Percentiles rank a stretch among this genome's conserved stretches.
phyloP scores from a whole-genome alignment of 2,797 vertebrate genomes.

The Takifugu rubripes region DNA sequence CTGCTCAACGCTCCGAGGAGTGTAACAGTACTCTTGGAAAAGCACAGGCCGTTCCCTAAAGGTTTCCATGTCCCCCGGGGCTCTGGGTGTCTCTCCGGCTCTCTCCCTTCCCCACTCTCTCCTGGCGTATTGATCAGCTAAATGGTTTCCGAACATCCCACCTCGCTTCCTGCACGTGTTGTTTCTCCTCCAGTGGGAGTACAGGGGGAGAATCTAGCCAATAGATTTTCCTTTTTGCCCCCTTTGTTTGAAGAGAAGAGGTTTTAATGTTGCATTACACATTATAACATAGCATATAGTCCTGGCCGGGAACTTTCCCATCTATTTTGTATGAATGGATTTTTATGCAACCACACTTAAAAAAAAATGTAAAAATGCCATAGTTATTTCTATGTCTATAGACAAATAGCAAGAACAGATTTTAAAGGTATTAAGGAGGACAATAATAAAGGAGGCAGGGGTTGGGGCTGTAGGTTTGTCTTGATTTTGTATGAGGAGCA shows the following conservation, averaged over 20 bases:
- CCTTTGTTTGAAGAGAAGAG: conserved; percentile 11
- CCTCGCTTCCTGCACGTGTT: conserved; percentile 71
- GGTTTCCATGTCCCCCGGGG: conserved; percentile 59
- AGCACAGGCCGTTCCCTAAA: conserved; percentile 64
- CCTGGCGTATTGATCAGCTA: conserved; percentile 68
- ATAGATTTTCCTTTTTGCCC: conserved; percentile 49
- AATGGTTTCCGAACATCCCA: conserved; percentile 70
- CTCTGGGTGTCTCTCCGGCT: conserved; percentile 50
- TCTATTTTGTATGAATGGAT: not conserved
- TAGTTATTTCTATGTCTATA: not conserved
- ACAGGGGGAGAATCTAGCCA: conserved; percentile 59
- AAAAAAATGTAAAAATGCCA: not conserved
- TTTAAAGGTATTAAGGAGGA: no score
- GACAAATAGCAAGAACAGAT: not conserved
- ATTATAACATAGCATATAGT: not conserved
- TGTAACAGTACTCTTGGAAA: conserved; percentile 71
- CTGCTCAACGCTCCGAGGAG: conserved; percentile 62
- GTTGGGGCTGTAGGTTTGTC: not conserved
- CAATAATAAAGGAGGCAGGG: no score
- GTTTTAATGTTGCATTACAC: conserved; percentile 12
- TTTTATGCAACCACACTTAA: not conserved
- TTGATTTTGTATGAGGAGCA: not conserved
- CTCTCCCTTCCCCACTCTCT: conserved; percentile 36
- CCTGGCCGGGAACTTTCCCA: not conserved
- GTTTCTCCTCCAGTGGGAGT: conserved; percentile 69